Percentiles rank a stretch among this genome's conserved stretches.
These are phyloP conservation scores for Geopemphigus sp. DNA, from an alignment of 1,140 invertebrate genomes.

Conservation along the genomic window DNA sequence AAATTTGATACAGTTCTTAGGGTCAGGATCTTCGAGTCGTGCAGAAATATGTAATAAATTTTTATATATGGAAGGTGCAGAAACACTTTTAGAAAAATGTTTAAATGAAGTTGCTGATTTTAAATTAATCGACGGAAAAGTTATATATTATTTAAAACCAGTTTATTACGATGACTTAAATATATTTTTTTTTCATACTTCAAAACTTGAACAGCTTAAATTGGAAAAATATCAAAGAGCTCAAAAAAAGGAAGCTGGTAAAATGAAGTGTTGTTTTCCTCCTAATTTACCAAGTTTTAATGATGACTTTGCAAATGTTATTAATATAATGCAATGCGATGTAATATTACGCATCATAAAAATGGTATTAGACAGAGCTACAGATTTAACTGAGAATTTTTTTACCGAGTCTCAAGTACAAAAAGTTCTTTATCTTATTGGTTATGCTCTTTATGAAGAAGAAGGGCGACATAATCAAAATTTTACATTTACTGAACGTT, in stretches of 20 bases:
- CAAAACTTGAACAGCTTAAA: conserved; percentile 87
- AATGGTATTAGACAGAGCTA: conserved; percentile 70
- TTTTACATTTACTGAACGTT: conserved; percentile 73
- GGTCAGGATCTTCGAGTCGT: conserved; percentile 89
- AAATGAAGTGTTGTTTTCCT: conserved; percentile 88
- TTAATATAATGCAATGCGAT: conserved; percentile 85
- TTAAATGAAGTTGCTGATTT: conserved; percentile 88
- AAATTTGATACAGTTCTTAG: conserved; percentile 94
- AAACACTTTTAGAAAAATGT: conserved; percentile 84
- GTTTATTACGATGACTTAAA: conserved; percentile 85
- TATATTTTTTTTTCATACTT: conserved; percentile 97
- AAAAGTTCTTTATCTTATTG: conserved; percentile 61
- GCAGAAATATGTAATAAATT: conserved; percentile 84
- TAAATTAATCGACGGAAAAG: conserved; percentile 78
- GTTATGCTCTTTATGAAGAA: conserved; percentile 91
- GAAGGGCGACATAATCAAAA: conserved; percentile 72
- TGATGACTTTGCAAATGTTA: conserved; percentile 72
- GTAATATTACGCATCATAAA: conserved; percentile 84
- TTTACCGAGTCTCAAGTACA: conserved; percentile 89
- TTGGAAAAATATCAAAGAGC: conserved; percentile 88
- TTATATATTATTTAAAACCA: conserved; percentile 85
- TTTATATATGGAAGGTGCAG: conserved; percentile 77
- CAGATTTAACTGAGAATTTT: conserved; percentile 74
- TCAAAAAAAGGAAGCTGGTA: conserved; percentile 70
- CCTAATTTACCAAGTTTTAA: conserved; percentile 78